A percentile compares a stretch with the other conserved stretches of the same genome.
These are phyloP conservation scores for Dasypolia templi DNA, from an alignment of 2,888 invertebrate species.

Conservation along the genomic window DNA sequence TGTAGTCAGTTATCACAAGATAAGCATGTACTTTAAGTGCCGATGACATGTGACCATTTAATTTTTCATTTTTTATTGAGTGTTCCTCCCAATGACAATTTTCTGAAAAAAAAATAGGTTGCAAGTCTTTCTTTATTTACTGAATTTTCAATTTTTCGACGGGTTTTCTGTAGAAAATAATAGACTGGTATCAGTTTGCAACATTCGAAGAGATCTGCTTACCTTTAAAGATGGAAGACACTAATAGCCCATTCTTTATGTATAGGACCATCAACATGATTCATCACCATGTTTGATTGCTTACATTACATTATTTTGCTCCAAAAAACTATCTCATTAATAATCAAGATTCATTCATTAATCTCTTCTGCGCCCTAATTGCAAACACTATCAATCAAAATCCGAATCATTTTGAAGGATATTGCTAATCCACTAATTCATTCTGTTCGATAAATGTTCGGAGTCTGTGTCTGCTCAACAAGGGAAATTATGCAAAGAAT, in stretches of 20 bases:
- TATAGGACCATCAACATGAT: not conserved
- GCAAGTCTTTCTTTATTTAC: not conserved
- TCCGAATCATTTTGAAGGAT: too few relatives aligned
- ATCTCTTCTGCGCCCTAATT: too few relatives aligned
- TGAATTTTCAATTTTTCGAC: not conserved
- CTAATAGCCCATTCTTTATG: not conserved
- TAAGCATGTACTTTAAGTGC: conserved; percentile 17
- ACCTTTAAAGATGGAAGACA: not conserved
- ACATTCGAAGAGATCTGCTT: too few relatives aligned
- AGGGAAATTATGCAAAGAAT: too few relatives aligned
- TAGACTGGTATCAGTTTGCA: not conserved
- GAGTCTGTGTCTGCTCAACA: too few relatives aligned
- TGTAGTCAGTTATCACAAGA: conserved; percentile 33
- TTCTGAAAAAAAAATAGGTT: not conserved
- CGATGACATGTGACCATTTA: conserved; percentile 28
- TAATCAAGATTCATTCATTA: not conserved
- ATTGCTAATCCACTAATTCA: too few relatives aligned
- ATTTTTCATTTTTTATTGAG: conserved; percentile 7
- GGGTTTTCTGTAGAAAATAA: too few relatives aligned
- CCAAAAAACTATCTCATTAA: not conserved
- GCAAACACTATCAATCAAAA: too few relatives aligned
- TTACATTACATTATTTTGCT: not conserved
- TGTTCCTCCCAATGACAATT: not conserved
- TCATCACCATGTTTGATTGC: not conserved
- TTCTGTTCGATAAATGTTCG: too few relatives aligned